Evolutionary conservation across 2,113 vertebrate genomes (phyloP).

Genomic region (Brachirus orientalis): DNA sequence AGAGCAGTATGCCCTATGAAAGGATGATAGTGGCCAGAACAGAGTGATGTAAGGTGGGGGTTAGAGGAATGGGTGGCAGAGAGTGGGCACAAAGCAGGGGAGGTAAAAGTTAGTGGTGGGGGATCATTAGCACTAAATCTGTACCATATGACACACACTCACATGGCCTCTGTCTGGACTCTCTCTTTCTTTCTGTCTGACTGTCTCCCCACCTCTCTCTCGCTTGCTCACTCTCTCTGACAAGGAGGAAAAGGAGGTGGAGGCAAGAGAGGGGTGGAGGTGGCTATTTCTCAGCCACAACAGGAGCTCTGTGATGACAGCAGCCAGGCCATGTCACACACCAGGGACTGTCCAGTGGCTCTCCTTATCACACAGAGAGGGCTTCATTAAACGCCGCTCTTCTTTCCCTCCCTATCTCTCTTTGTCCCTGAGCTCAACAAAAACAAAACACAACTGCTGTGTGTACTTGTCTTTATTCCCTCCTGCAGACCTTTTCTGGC

Average conservation of each 20-base stretch:
- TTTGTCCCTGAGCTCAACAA: slow-evolving; percentile 16
- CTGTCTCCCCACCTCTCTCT: slow-evolving; percentile 40
- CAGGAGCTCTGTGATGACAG: slow-evolving; percentile 80
- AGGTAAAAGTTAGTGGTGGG: slow-evolving; percentile 6
- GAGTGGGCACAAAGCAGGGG: slow-evolving; percentile 54
- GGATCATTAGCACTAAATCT: slow-evolving; percentile 89
- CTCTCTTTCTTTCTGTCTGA: slow-evolving; percentile 60
- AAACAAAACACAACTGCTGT: slow-evolving; percentile 23
- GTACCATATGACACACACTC: slow-evolving; percentile 94
- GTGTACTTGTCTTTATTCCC: no score
- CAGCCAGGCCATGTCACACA: slow-evolving; percentile 78
- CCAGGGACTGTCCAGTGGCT: slow-evolving; percentile 65
- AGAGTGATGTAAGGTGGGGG: slow-evolving; percentile 41
- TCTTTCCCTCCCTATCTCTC: slow-evolving; percentile 17
- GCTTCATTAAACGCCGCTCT: slow-evolving; percentile 51
- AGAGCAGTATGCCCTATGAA: slow-evolving; percentile 82
- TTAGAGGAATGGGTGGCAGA: slow-evolving; percentile 53
- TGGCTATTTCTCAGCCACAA: slow-evolving; percentile 71
- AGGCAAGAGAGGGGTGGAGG: slow-evolving; percentile 66
- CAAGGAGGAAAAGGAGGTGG: slow-evolving; percentile 36
- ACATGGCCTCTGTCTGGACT: slow-evolving; percentile 86
- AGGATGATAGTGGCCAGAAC: slow-evolving; percentile 76
- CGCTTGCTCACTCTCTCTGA: slow-evolving; percentile 32
- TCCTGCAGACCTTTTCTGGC: no score
- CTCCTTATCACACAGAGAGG: slow-evolving; percentile 61